These are phyloP conservation scores for Hystrix brachyura DNA, from an alignment of 2,113 vertebrate species.

Conservation along the genomic window DNA sequence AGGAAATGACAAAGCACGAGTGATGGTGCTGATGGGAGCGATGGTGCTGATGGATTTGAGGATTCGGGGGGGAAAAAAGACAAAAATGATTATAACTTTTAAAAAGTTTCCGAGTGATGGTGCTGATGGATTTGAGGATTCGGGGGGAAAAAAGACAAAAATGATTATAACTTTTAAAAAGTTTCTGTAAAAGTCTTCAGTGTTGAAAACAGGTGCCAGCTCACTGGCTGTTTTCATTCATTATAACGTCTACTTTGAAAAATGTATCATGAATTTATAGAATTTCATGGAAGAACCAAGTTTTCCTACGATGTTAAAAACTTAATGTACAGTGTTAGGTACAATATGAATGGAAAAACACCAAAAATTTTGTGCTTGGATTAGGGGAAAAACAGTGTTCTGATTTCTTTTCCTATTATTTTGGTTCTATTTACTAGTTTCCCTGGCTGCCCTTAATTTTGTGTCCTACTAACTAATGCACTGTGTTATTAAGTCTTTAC, in stretches of 20 bases:
- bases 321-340: slow-evolving; percentile 86
- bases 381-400: slow-evolving; percentile 68
- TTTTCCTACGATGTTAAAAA: slow-evolving; percentile 84
- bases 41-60: slow-evolving; percentile 97
- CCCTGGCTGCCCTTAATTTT: slow-evolving; percentile 78
- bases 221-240: slow-evolving; percentile 88
- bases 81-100: slow-evolving; percentile 97
- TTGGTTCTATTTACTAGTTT: slow-evolving; percentile 84
- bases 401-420: slow-evolving; percentile 30
- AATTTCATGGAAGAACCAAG: slow-evolving; percentile 80
- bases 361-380: slow-evolving; percentile 75
- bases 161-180: slow-evolving; percentile 95
- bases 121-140: slow-evolving; percentile 97
- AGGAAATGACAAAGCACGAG: slow-evolving; percentile 97
- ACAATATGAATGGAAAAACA: slow-evolving; percentile 88
- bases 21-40: slow-evolving; percentile 94
- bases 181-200: slow-evolving; percentile 75
- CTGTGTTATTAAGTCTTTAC: slow-evolving; percentile 85
- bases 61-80: slow-evolving; percentile 98
- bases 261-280: slow-evolving; percentile 77
- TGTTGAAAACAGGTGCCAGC: slow-evolving; percentile 84
- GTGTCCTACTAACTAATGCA: slow-evolving; percentile 85
- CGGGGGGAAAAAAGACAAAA: slow-evolving; percentile 99
- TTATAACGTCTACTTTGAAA: slow-evolving; percentile 86
- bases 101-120: slow-evolving; percentile 86